phyloP scores from a whole-genome alignment of 2,113 vertebrate species.

The Trichechus manatus region DNA sequence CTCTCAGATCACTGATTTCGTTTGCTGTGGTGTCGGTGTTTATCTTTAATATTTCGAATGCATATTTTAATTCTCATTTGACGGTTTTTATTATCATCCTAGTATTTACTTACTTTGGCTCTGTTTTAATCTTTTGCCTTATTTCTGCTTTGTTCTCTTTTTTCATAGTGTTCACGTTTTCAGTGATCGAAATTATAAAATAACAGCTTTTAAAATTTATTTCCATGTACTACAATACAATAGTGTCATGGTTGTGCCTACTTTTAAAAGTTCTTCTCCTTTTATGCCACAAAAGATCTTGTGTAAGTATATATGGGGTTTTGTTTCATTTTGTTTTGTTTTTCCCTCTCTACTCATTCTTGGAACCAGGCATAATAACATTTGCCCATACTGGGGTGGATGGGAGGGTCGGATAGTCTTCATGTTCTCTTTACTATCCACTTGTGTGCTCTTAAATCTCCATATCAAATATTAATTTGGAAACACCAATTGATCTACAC shows the following conservation, averaged over 20 bases:
- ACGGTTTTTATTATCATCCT: constrained; percentile 7
- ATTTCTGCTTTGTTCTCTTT: constrained; percentile 2
- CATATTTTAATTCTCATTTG: background rate
- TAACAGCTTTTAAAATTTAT: background rate
- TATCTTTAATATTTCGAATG: background rate
- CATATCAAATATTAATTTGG: background rate
- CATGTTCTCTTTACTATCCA: background rate
- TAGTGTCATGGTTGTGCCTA: background rate
- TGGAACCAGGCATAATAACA: background rate
- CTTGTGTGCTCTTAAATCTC: background rate
- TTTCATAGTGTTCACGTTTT: background rate
- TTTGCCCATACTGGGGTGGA: background rate
- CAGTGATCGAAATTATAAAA: constrained; percentile 37
- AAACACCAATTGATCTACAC: background rate
- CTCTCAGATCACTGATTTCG: background rate
- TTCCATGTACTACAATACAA: background rate
- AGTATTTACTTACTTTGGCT: constrained; percentile 42
- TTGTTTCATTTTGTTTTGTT: no score
- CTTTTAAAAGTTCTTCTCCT: background rate
- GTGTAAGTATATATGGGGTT: background rate
- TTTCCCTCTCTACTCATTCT: background rate
- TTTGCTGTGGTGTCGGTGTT: constrained; percentile 1
- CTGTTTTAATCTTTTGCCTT: constrained; percentile 49
- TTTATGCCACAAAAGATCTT: background rate
- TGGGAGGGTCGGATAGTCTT: background rate